Base-by-base conservation (phyloP, 2,797 vertebrate species). In the Xyrichtys novacula region DNA sequence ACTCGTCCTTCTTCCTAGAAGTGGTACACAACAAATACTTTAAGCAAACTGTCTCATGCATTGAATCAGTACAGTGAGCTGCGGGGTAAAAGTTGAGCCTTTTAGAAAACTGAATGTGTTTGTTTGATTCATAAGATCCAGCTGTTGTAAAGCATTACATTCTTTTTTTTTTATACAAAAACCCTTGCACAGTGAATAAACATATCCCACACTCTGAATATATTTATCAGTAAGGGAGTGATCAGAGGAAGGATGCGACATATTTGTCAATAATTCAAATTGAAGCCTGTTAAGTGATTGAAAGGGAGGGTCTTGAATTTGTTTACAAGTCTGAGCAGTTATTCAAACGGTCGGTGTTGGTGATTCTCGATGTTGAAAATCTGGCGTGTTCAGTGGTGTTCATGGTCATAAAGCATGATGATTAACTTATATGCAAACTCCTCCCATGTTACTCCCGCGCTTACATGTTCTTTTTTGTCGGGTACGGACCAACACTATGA, bases 91-190 rank as follows among this genome's bases (percentile, higher is more conserved):
- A 61, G 59, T 76, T 59, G 61, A 71, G 57, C 69, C 81, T 85
- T 87, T 75, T 22, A 69, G n/a, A 73, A 83, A 73, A 16, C 38
- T 10, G 64, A 87, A 82, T 79, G 71, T 85, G 59, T 29, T 74
- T 50, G 74, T 57, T 66, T 80, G 49, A 73, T 71, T 57, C 20
- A 31, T 38, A 65, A 20, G 55, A 47, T 65, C 49, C 48, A 53
- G 43, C 57, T 49, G 50, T 25, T 63, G 34, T 84, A 8, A 59
- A 1, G n/a, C 46, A 9, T 47, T n/a, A 25, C 0, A 47, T 39
- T 63, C 25, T 29, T 1, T 25, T 59, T 7, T 22, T 39, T 32
- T 31, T 47, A 38, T 48, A 20, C 15, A 36, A 38, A 49, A 23
- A 12, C 17, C 19, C 16, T 26, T 9, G 15, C 23, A 29, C 25